Conservation (phyloP, 1,140 invertebrate genomes). For the Wiebesia pumilae region DNA sequence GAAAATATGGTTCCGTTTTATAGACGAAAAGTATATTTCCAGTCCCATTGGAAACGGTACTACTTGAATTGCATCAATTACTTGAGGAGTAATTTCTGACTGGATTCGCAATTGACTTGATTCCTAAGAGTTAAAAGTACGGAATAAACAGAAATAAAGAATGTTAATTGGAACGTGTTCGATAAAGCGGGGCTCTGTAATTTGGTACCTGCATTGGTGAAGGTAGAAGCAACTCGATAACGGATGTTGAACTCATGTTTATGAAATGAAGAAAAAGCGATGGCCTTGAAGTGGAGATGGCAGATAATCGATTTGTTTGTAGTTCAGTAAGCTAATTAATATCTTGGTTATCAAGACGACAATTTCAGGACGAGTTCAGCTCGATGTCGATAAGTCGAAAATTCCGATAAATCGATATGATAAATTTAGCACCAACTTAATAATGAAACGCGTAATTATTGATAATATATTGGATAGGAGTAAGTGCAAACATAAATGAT, state of each 20-base stretch:
- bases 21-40: background rate
- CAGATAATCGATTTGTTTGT: conserved; percentile 27
- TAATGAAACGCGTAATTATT: background rate
- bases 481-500: background rate
- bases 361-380: background rate
- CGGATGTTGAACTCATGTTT: conserved; percentile 11
- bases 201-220: conserved; percentile 1
- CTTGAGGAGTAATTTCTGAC: background rate
- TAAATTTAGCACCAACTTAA: background rate
- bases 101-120: background rate
- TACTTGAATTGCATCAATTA: background rate
- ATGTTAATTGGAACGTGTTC: conserved; percentile 23
- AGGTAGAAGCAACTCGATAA: conserved; percentile 2
- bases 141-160: conserved; percentile 1
- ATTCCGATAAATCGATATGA: background rate
- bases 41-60: background rate
- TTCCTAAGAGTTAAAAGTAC: conserved; percentile 7
- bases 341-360: background rate
- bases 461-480: background rate
- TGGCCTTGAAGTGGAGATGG: background rate
- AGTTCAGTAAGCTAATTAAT: background rate
- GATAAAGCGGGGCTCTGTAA: conserved; percentile 11
- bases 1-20: background rate
- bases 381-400: background rate
- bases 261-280: background rate